phyloP scores from a whole-genome alignment of 2,797 vertebrate genomes.

The Neostethus bicornis region DNA sequence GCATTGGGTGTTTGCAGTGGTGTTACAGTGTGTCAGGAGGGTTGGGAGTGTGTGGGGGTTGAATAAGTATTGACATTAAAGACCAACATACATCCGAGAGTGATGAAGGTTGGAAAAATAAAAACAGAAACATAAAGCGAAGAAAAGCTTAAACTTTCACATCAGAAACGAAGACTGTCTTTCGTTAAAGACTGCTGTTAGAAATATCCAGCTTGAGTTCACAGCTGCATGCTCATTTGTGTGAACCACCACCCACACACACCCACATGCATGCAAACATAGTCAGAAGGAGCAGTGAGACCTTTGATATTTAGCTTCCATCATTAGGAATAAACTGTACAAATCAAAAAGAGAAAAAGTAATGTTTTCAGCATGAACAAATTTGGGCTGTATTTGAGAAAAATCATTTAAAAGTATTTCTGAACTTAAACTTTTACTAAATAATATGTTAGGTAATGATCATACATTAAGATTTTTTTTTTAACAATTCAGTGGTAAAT shows the following conservation, averaged over 20 bases:
- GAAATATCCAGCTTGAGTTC: constrained; percentile 42
- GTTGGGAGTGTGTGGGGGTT: not conserved
- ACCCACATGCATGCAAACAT: constrained; percentile 28
- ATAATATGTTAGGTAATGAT: not conserved
- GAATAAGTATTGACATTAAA: constrained; percentile 11
- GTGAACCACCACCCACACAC: constrained; percentile 39
- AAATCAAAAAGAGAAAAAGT: constrained; percentile 1
- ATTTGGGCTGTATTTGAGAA: not conserved
- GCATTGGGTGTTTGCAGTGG: constrained; percentile 9
- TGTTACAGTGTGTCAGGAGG: not conserved
- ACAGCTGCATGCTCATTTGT: constrained; percentile 43
- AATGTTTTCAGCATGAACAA: not conserved
- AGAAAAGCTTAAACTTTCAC: not conserved
- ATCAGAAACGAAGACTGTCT: constrained; percentile 8
- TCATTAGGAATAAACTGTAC: constrained; percentile 21
- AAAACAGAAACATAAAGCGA: not conserved
- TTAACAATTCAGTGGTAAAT: not conserved
- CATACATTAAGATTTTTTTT: not conserved
- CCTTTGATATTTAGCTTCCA: constrained; percentile 44
- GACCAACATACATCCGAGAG: not conserved
- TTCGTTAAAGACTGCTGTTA: constrained; percentile 13
- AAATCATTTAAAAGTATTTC: constrained; percentile 3
- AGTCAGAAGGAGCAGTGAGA: constrained; percentile 27
- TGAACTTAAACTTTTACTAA: constrained; percentile 1
- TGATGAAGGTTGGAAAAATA: not conserved